Evolutionary conservation across 2,113 vertebrate genomes (phyloP).

Genomic region (Conger conger): DNA sequence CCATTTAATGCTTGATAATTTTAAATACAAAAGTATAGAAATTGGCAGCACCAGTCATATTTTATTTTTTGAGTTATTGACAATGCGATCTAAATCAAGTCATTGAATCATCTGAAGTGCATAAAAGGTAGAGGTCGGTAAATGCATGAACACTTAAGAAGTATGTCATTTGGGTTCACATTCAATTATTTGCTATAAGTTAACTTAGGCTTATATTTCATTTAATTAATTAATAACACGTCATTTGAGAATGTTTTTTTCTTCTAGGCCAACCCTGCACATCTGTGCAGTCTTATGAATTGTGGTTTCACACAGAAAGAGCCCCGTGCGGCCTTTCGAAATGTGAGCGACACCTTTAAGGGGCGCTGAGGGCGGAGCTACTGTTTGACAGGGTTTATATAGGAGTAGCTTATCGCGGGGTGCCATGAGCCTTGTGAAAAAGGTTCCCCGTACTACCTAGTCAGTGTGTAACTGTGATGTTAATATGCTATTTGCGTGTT

Average conservation of each 20-base stretch:
- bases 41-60: not conserved
- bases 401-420: conserved; percentile 1
- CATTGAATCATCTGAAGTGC: too few species aligned
- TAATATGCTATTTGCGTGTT: not conserved
- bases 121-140: too few species aligned
- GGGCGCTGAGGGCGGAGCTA: conserved; percentile 15
- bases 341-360: conserved; percentile 20
- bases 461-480: not conserved
- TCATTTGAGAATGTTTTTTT: not conserved
- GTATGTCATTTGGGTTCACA: too few species aligned
- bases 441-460: not conserved
- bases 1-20: not conserved
- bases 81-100: too few species aligned
- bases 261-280: conserved; percentile 16
- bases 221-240: too few species aligned
- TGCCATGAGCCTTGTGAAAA: conserved; percentile 8
- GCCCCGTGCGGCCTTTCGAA: not conserved
- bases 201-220: too few species aligned
- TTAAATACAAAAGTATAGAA: not conserved
- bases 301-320: not conserved
- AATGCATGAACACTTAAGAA: too few species aligned
- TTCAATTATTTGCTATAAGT: too few species aligned
- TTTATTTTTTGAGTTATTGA: not conserved
- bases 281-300: not conserved
- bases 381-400: conserved; percentile 7